Evolutionary conservation across 2,113 vertebrate genomes (phyloP).

Genomic region (Dromiciops gliroides): DNA sequence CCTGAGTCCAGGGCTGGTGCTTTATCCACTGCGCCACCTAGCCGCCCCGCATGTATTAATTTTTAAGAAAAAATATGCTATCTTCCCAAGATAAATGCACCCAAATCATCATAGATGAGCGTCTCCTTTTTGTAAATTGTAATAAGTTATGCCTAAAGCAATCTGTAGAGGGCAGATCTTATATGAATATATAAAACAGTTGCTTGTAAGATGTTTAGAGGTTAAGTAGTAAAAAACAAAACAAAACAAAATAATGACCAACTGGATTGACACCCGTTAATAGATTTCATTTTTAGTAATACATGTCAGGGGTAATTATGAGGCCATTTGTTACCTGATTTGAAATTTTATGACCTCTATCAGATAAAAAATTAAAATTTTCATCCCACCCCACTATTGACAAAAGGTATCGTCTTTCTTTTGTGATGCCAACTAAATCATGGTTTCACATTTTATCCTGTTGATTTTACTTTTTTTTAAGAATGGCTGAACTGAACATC

Average conservation of each 20-base stretch:
- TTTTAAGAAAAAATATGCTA: not conserved
- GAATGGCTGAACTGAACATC: not conserved
- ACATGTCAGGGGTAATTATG: not conserved
- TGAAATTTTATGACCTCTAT: not conserved
- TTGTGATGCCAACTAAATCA: not conserved
- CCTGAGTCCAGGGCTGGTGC: no score
- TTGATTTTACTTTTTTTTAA: not conserved
- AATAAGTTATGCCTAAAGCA: not conserved
- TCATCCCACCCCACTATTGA: not conserved
- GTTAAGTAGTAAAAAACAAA: not conserved
- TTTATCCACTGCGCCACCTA: no score
- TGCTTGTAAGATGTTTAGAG: rapidly evolving
- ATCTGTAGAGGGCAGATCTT: not conserved
- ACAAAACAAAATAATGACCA: not conserved
- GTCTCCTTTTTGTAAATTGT: not conserved
- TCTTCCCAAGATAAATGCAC: not conserved
- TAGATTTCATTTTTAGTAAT: not conserved
- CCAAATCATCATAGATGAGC: not conserved
- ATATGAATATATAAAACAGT: not conserved
- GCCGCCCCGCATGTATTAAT: no score
- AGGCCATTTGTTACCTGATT: not conserved
- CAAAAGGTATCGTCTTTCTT: not conserved
- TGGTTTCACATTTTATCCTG: not conserved
- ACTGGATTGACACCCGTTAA: not conserved
- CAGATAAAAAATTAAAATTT: not conserved